Conservation (phyloP, 2,888 invertebrate genomes). For the Idaea straminata region DNA sequence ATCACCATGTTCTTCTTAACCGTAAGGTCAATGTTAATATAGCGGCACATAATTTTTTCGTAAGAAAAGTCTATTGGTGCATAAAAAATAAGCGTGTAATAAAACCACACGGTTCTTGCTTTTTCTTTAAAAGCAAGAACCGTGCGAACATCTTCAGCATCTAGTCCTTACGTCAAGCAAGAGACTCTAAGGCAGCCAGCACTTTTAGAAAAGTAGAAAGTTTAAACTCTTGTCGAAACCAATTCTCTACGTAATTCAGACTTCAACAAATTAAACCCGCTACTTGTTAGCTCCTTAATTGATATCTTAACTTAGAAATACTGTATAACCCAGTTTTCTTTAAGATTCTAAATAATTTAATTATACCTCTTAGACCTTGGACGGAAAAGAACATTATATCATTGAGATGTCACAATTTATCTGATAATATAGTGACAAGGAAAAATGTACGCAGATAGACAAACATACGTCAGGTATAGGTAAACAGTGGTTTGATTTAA, state of each 20-base stretch:
- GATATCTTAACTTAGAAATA: neutral
- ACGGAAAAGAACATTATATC: slow-evolving; percentile 37
- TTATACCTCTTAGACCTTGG: slow-evolving; percentile 28
- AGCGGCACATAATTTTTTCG: too few species aligned
- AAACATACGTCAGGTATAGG: slow-evolving; percentile 28
- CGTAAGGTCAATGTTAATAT: too few species aligned
- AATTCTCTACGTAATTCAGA: neutral
- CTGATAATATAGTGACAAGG: slow-evolving; percentile 41
- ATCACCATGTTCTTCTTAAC: too few species aligned
- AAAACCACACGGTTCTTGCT: too few species aligned
- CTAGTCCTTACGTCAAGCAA: neutral
- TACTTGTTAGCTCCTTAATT: neutral
- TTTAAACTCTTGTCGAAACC: neutral
- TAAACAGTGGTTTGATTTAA: slow-evolving; percentile 27
- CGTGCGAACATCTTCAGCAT: too few species aligned
- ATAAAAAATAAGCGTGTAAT: too few species aligned
- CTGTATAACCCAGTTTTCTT: neutral
- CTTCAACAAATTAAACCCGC: neutral
- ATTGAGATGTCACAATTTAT: slow-evolving; percentile 48
- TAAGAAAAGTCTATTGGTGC: too few species aligned
- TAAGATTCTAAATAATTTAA: neutral
- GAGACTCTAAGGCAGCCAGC: too few species aligned
- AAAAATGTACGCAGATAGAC: slow-evolving; percentile 36
- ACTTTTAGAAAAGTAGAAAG: too few species aligned
- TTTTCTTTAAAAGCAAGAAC: too few species aligned